Evolutionary conservation across 2,797 vertebrate species (phyloP).

Genomic region (Thaleichthys pacificus): DNA sequence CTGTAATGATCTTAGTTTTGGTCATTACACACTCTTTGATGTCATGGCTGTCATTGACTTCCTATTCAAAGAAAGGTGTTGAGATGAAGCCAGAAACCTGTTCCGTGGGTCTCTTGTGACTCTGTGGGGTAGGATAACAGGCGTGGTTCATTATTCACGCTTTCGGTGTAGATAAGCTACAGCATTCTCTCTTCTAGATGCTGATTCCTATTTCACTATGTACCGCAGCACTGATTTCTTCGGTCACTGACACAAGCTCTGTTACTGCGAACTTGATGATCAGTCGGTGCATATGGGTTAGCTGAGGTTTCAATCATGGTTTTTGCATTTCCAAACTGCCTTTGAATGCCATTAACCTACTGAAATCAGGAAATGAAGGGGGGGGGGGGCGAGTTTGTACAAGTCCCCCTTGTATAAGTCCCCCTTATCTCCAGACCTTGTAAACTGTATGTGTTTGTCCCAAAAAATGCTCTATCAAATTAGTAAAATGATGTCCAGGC

Average conservation of each 20-base stretch:
- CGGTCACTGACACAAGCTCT: neutral
- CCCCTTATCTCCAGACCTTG: neutral
- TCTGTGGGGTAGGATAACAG: constrained; percentile 67
- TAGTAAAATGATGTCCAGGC: neutral
- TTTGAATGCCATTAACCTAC: constrained; percentile 48
- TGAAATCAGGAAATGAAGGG: constrained; percentile 24
- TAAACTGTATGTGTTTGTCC: neutral
- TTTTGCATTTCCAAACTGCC: constrained; percentile 11
- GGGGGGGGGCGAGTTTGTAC: constrained; percentile 49
- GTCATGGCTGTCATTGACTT: constrained; percentile 9
- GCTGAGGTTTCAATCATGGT: no score
- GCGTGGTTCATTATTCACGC: constrained; percentile 51
- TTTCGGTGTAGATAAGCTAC: constrained; percentile 9
- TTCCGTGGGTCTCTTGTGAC: constrained; percentile 64
- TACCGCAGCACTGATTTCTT: neutral
- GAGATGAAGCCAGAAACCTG: constrained; percentile 64
- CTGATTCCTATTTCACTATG: neutral
- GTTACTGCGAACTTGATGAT: neutral
- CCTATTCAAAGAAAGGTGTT: constrained; percentile 21
- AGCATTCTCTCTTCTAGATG: neutral
- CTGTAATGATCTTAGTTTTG: neutral
- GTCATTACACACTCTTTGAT: neutral
- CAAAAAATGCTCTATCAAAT: neutral
- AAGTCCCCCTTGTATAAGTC: constrained; percentile 29
- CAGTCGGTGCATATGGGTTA: neutral